Evolutionary conservation across 1,140 invertebrate species (phyloP).

Genomic region (honey bee (Apis mellifera)): Amel_HAv3.1 CM009934.2:6097501-6098000

Average conservation of each 20-base stretch:
- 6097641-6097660: background rate
- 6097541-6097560: constrained; percentile 7
- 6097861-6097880: background rate
- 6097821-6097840: too few relatives aligned
- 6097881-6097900: background rate
- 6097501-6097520: background rate
- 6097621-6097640: background rate
- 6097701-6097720: background rate
- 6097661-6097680: background rate
- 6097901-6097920: background rate
- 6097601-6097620: constrained; percentile 24
- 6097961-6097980: too few relatives aligned
- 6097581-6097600: constrained; percentile 1
- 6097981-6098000: too few relatives aligned
- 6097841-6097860: background rate
- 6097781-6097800: background rate
- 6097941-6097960: too few relatives aligned
- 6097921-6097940: background rate
- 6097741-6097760: too few relatives aligned
- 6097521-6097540: constrained; percentile 4
- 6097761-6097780: too few relatives aligned
- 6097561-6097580: background rate
- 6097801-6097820: background rate
- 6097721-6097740: background rate
- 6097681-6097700: background rate